A percentile compares a stretch with the other conserved stretches of the same genome.
Evolutionary conservation across 2,888 invertebrate genomes (phyloP).

Genomic region (Colostygia pectinataria): DNA sequence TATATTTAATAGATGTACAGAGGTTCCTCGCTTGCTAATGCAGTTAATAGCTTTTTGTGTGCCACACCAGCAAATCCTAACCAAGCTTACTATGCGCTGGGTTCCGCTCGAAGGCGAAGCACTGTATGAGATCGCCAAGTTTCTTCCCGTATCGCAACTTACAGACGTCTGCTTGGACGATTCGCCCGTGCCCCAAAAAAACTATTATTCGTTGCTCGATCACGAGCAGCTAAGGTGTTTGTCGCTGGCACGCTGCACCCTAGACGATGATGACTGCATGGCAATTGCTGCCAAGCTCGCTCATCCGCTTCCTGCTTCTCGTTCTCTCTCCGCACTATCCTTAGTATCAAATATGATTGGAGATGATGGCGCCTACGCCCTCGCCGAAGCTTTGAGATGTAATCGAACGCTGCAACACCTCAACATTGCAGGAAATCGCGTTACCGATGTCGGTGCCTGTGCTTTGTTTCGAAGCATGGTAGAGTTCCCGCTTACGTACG

Average conservation of each 20-base stretch:
- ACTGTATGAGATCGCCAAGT: constrained; percentile 36
- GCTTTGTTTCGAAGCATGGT: constrained; percentile 31
- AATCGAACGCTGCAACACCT: constrained; percentile 43
- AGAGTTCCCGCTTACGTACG: constrained; percentile 37
- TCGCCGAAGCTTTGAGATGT: constrained; percentile 37
- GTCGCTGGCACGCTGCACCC: constrained; percentile 40
- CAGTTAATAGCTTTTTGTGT: constrained; percentile 38
- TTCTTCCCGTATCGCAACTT: constrained; percentile 28
- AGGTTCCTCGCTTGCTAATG: constrained; percentile 38
- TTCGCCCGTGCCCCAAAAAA: constrained; percentile 34
- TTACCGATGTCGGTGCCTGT: constrained; percentile 38
- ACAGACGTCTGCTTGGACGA: constrained; percentile 46
- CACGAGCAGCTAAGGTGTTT: constrained; percentile 29
- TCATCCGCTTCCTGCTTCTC: constrained; percentile 36
- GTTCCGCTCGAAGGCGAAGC: constrained; percentile 22
- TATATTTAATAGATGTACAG: constrained; percentile 18
- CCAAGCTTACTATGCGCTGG: constrained; percentile 32
- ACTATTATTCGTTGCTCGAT: constrained; percentile 36
- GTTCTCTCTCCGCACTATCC: constrained; percentile 23
- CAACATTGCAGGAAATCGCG: constrained; percentile 40
- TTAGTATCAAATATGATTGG: constrained; percentile 36
- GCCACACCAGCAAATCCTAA: constrained; percentile 35
- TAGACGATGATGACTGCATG: constrained; percentile 37
- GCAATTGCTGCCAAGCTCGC: constrained; percentile 30
- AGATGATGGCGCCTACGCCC: constrained; percentile 37